A percentile compares a stretch with the other conserved stretches of the same genome.
These are phyloP conservation scores for Otocyon megalotis DNA, from an alignment of 2,113 vertebrate genomes.

Conservation along the genomic window DNA sequence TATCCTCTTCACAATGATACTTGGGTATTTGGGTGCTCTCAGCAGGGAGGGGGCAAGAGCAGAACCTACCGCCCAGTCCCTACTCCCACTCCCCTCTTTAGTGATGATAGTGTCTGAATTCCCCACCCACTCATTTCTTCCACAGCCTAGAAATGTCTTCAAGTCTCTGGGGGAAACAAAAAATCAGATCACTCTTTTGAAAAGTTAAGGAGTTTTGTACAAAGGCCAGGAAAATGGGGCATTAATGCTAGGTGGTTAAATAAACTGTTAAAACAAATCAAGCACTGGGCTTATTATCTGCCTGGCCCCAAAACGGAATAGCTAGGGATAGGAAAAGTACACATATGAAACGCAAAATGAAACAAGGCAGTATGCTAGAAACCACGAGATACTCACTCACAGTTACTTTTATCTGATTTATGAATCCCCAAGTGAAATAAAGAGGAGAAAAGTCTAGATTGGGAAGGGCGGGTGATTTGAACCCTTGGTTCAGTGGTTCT, in stretches of 20 bases:
- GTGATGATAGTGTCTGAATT: neutral
- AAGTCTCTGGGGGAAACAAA: neutral
- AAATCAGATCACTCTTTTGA: neutral
- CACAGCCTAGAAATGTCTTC: neutral
- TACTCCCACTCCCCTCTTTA: neutral
- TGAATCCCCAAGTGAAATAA: conserved; percentile 28
- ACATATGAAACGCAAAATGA: conserved; percentile 17
- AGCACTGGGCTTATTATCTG: conserved; percentile 2
- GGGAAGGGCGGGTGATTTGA: neutral
- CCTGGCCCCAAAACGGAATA: neutral
- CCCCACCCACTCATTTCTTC: neutral
- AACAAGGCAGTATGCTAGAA: neutral
- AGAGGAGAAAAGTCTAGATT: conserved; percentile 17
- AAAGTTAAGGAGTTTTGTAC: neutral
- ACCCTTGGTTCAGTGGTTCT: neutral
- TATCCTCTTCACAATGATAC: neutral
- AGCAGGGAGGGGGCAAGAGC: neutral
- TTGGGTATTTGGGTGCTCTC: neutral
- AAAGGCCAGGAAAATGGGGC: neutral
- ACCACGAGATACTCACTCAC: neutral
- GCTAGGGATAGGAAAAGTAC: neutral
- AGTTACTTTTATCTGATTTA: neutral
- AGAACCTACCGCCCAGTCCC: neutral
- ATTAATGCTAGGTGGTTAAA: conserved; percentile 6
- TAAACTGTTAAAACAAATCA: conserved; percentile 30